These are phyloP conservation scores for Chiridota heheva DNA, from an alignment of 35 echinoderm and acorn worm genomes.

Conservation along the genomic window DNA sequence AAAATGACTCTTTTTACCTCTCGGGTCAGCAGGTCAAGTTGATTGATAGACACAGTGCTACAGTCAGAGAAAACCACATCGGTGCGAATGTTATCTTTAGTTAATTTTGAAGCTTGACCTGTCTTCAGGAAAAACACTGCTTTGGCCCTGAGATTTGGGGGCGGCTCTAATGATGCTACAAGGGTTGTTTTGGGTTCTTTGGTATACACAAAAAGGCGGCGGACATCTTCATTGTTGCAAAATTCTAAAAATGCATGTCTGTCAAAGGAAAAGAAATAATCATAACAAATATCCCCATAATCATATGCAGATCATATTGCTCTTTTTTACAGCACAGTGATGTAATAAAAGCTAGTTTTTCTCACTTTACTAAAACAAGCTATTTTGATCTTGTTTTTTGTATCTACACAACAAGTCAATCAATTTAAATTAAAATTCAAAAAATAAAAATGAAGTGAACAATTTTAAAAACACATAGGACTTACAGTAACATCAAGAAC, in stretches of 20 bases:
- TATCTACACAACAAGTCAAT: no score
- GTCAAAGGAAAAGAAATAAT: background rate
- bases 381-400: no score
- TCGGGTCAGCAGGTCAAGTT: conserved; percentile 83
- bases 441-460: no score
- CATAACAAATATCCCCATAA: no score
- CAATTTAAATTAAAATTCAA: no score
- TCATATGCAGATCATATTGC: no score
- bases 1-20: no score
- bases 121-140: conserved; percentile 96
- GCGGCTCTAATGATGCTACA: conserved; percentile 71
- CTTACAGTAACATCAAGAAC: no score
- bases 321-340: no score
- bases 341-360: no score
- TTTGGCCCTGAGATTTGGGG: conserved; percentile 55
- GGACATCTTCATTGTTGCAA: conserved; percentile 99
- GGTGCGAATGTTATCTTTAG: conserved; percentile 89
- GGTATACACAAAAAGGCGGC: conserved; percentile 92
- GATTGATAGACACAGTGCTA: conserved; percentile 60
- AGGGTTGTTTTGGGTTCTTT: conserved; percentile 79
- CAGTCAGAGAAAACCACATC: conserved; percentile 95
- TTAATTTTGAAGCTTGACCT: conserved; percentile 90
- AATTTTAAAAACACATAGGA: no score
- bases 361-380: no score
- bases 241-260: conserved; percentile 97